Evolutionary conservation across 2,113 vertebrate species (phyloP).

Genomic region (Puma concolor): DNA sequence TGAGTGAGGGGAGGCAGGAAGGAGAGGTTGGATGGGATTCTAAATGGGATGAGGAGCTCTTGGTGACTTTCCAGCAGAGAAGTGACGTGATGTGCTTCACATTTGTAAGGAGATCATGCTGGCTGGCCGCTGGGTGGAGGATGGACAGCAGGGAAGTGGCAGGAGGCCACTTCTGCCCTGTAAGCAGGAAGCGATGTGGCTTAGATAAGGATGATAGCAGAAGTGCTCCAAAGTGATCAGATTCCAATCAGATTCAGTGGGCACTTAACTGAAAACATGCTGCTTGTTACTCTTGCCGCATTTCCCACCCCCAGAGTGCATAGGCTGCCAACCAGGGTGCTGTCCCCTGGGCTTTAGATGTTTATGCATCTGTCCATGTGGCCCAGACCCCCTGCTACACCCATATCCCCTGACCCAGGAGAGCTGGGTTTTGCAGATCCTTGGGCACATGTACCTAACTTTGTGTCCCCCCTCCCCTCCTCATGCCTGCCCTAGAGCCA

Average conservation of each 20-base stretch:
- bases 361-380: neutral
- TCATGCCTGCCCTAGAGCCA: constrained; percentile 87
- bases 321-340: neutral
- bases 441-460: neutral
- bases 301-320: neutral
- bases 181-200: neutral
- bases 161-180: neutral
- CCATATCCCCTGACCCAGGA: neutral
- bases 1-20: neutral
- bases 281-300: neutral
- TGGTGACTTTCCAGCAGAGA: neutral
- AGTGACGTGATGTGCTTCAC: neutral
- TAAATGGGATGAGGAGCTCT: neutral
- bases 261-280: neutral
- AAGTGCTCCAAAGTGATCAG: neutral
- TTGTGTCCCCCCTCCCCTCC: neutral
- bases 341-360: neutral
- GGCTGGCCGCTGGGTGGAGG: neutral
- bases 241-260: neutral
- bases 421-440: neutral
- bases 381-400: neutral
- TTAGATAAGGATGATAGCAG: neutral
- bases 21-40: neutral
- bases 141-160: neutral
- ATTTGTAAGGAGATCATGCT: neutral